Conservation (phyloP, 1,140 invertebrate species). For the Drosophila sp. region DNA sequence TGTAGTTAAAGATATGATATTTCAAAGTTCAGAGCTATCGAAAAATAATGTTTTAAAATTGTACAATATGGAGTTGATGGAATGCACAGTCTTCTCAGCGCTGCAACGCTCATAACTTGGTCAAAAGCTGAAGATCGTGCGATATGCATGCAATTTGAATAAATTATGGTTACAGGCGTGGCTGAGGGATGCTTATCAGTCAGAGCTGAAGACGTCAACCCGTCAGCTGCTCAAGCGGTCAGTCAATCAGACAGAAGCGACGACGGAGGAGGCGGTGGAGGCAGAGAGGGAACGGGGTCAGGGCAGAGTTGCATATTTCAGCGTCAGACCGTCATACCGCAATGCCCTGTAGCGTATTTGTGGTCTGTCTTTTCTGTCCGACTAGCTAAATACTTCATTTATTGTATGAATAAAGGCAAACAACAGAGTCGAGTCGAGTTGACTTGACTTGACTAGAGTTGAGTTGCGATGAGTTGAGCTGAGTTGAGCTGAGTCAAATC, state of each 20-base stretch:
- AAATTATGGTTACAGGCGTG: background rate
- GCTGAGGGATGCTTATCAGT: constrained; percentile 7
- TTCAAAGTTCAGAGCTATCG: no score
- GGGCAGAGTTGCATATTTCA: constrained; percentile 5
- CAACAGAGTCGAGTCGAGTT: constrained; percentile 43
- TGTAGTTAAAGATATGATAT: no score
- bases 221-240: constrained; percentile 1
- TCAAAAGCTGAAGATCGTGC: constrained; percentile 1
- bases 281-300: background rate
- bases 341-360: constrained; percentile 11
- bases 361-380: constrained; percentile 8
- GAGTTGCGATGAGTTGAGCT: no score
- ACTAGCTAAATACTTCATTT: constrained; percentile 76
- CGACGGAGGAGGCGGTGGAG: background rate
- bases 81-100: background rate
- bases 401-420: constrained; percentile 73
- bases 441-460: background rate
- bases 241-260: constrained; percentile 5
- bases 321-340: background rate
- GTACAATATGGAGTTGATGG: no score
- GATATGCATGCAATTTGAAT: constrained; percentile 15
- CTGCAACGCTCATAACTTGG: background rate
- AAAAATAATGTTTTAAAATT: no score
- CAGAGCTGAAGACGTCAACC: constrained; percentile 19
- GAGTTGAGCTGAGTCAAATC: constrained; percentile 6